Base-by-base conservation (phyloP, 2,797 vertebrate species). In the Bovichtus variegatus region DNA sequence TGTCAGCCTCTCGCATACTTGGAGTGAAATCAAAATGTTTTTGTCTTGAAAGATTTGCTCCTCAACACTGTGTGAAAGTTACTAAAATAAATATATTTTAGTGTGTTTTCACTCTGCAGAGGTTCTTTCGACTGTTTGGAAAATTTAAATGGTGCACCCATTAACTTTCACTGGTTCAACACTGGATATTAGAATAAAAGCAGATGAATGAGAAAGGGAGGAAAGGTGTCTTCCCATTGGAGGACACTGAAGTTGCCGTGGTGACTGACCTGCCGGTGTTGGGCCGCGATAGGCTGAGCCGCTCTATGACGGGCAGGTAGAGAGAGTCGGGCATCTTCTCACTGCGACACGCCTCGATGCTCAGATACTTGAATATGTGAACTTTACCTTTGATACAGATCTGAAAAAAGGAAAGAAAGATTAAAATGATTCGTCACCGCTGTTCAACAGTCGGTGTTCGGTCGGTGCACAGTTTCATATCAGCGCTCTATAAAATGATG, bases 281-380 rank as follows among this genome's bases (percentile, higher is more conserved):
- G 0, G 96, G 96, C 27, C 95, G 96, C 13, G 96, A 95, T 65
- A 96, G 94, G 84, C 94, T 94, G 59, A 97, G 95, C 10, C 95
- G 93, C 62, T 97, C 97, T 47, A 97, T 96, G 41, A 94, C 88
- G 2, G 97, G 97, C 83, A 97, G 95, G 88, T 96, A 98, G 8
- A 97, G 94, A 0, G 96, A 94, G 53, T 98, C 97, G 0, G 95
- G 78, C 83, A 97, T 95, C 94, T 98, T 99, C 62, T 96, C 95
- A 31, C 96, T 96, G 80, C 96, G 97, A 93, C 97, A 99, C 0
- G 97, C 97, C 81, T 99, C 97, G 41, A 98, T 96, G 82, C 93
- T 95, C 91, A 99, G 94, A 54, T 98, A 99, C 89, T 99, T 99
- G 90, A 99, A 98, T 92, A 99, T 98, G 93, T 99, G 98, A 76